Conservation (phyloP, 2,113 vertebrate species). For the Odocoileus hemionus region DNA sequence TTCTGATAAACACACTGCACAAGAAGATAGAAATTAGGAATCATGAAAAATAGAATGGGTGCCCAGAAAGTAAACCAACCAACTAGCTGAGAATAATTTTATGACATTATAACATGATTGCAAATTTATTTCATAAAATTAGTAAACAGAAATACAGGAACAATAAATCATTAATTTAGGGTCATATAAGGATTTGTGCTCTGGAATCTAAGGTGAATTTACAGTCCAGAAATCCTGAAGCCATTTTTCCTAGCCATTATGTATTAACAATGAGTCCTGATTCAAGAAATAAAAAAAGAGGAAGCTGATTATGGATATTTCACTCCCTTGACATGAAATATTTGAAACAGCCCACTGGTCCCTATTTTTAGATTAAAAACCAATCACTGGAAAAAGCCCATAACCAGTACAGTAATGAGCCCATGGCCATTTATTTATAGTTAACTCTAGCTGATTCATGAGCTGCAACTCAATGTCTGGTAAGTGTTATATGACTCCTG, state of each 20-base stretch:
- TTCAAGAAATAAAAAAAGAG: conserved; percentile 5
- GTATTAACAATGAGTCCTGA: conserved; percentile 2
- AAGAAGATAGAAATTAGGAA: neutral
- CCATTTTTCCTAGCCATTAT: neutral
- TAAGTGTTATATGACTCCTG: conserved; percentile 62
- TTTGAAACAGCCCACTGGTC: conserved; percentile 50
- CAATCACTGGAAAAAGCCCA: conserved; percentile 47
- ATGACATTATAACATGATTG: conserved; percentile 15
- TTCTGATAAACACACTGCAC: neutral
- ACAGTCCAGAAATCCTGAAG: neutral
- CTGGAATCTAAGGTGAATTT: conserved; percentile 34
- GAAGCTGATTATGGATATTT: neutral
- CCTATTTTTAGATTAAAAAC: conserved; percentile 58
- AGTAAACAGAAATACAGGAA: conserved; percentile 11
- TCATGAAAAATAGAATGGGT: neutral
- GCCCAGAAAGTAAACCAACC: conserved; percentile 27
- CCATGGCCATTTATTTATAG: conserved; percentile 67
- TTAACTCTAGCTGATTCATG: conserved; percentile 68
- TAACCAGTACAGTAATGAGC: conserved; percentile 65
- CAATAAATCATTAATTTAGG: neutral
- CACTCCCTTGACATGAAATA: conserved; percentile 57
- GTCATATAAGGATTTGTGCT: neutral
- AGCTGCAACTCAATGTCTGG: conserved; percentile 60
- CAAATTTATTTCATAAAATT: conserved; percentile 42
- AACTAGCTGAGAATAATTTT: conserved; percentile 37